These are phyloP conservation scores for Drosophila tripunctata DNA, from an alignment of 2,888 invertebrate genomes.

Conservation along the genomic window DNA sequence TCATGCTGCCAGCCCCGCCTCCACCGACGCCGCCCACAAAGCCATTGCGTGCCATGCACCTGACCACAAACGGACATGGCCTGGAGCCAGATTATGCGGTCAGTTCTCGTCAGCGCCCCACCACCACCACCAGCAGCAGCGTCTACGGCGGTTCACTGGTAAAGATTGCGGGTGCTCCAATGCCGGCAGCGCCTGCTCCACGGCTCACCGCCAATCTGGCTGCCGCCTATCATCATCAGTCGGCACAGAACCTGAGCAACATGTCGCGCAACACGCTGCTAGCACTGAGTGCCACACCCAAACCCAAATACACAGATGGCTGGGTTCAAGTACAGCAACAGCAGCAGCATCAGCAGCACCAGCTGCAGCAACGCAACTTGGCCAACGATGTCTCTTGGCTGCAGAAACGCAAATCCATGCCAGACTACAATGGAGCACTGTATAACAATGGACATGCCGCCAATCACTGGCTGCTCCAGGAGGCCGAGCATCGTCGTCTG, in stretches of 20 bases:
- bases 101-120: constrained; percentile 57
- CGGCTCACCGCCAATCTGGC: constrained; percentile 48
- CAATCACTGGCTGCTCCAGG: constrained; percentile 97
- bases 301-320: constrained; percentile 88
- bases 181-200: constrained; percentile 55
- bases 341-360: constrained; percentile 72
- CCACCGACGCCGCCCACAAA: constrained; percentile 86
- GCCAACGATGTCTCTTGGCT: constrained; percentile 83
- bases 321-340: constrained; percentile 84
- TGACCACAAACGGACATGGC: constrained; percentile 53
- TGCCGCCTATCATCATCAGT: constrained; percentile 75
- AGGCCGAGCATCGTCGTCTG: constrained; percentile 94
- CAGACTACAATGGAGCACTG: constrained; percentile 85
- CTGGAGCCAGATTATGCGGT: constrained; percentile 61
- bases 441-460: constrained; percentile 83
- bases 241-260: constrained; percentile 82
- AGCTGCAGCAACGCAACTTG: constrained; percentile 74
- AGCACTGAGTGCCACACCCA: constrained; percentile 90
- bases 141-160: constrained; percentile 78
- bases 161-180: constrained; percentile 73
- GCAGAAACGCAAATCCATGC: constrained; percentile 87
- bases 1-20: constrained; percentile 66
- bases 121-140: constrained; percentile 14
- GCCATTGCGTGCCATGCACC: constrained; percentile 85
- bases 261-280: constrained; percentile 90